Percentiles rank a stretch among this genome's conserved stretches.
These are phyloP conservation scores for Orthonevra nobilis DNA, from an alignment of 2,888 invertebrate genomes.

Conservation along the genomic window DNA sequence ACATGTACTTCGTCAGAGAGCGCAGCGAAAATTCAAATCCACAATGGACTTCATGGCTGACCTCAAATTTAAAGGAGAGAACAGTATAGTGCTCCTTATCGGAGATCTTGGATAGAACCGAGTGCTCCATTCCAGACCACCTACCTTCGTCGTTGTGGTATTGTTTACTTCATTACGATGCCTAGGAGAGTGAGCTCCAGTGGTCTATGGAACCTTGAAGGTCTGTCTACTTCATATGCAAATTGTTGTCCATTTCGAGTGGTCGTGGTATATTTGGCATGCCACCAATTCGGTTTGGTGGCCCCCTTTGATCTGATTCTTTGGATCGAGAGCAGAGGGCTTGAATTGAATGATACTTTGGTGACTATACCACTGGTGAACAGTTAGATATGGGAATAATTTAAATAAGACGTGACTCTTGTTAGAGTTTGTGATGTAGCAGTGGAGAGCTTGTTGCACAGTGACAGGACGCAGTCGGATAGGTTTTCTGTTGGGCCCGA, in stretches of 20 bases:
- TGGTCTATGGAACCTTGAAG: constrained; percentile 40
- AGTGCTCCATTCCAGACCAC: constrained; percentile 29
- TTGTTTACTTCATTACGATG: constrained; percentile 20
- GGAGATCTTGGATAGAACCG: constrained; percentile 27
- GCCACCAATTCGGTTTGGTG: constrained; percentile 11
- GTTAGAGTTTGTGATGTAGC: no score
- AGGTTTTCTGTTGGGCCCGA: no score
- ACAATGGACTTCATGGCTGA: constrained; percentile 46
- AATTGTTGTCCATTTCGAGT: constrained; percentile 55
- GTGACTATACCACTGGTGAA: neutral
- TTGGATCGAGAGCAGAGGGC: constrained; percentile 31
- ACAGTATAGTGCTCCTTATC: constrained; percentile 25
- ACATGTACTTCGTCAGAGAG: constrained; percentile 33
- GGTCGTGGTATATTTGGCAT: neutral
- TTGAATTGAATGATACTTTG: neutral
- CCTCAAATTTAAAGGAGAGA: constrained; percentile 39
- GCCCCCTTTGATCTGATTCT: constrained; percentile 41
- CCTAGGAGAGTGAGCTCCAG: constrained; percentile 40
- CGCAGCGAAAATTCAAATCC: constrained; percentile 38
- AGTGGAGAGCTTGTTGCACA: neutral
- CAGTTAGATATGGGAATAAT: constrained; percentile 44
- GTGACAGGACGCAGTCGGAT: neutral
- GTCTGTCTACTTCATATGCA: constrained; percentile 56
- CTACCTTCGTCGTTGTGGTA: constrained; percentile 20
- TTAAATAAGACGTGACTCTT: constrained; percentile 65